Base-by-base conservation (phyloP, 2,888 invertebrate genomes). In the Synanthedon vespiformis region DNA sequence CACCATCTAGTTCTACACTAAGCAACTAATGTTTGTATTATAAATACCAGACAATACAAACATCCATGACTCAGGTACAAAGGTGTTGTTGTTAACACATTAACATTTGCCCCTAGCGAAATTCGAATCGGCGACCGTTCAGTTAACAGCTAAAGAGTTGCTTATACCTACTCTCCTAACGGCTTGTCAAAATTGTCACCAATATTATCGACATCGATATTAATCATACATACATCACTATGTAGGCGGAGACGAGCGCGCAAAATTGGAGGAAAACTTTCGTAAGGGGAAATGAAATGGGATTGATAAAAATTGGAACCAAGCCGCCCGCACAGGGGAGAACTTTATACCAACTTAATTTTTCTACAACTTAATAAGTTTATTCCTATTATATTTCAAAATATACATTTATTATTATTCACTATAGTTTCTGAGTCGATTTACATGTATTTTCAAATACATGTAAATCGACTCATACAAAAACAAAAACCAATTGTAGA, bases 221-320 rank as follows among this genome's bases (percentile, higher is more conserved):
- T 67, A 70, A 74, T 56, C 62, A 14, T 2, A 34, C 53, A 51
- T 50, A 51, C 77, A 60, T 54, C 80, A 61, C 78, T 77, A 72
- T 55, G 55, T 57, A 68, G 75, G 75, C 72, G 54, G 78, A 77
- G 81, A 73, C 71, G 74, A 74, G 77, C 72, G 77, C 76, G 73
- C 80, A 75, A 86, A 86, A 87, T 84, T 85, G 85, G 83, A 87
- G 83, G 86, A 86, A 87, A 87, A 84, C 80, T 85, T 87, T 86
- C 82, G 85, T 80, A 77, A 83, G 86, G 82, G 87, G 88, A 88
- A 88, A 88, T 87, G 86, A 86, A 88, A 87, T 85, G 84, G 85
- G 86, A 88, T 88, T 88, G 88, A 86, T 88, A 88, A 87, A 88
- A 88, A 88, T 88, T 87, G 87, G 87, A 88, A 87, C 80, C 87